phyloP scores from a whole-genome alignment of 2,113 vertebrate species.

The Salvelinus namaycush region DNA sequence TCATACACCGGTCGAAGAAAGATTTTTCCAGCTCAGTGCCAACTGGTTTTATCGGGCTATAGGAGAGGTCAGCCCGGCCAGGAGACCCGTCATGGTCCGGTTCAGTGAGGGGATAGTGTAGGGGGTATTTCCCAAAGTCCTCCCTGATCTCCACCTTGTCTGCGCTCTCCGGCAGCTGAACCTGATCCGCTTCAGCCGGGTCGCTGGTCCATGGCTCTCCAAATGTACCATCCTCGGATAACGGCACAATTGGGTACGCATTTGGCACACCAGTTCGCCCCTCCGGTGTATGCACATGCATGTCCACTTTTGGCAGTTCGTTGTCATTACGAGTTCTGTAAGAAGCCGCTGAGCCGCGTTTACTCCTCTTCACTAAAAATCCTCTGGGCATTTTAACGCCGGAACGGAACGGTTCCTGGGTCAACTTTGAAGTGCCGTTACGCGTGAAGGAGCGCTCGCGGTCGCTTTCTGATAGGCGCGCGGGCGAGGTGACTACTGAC shows the following conservation, averaged over 20 bases:
- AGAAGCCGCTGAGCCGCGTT: conserved; percentile 73
- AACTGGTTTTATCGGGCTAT: conserved; percentile 82
- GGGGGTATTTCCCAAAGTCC: conserved; percentile 46
- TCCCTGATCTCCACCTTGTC: conserved; percentile 42
- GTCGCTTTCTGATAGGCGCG: background rate
- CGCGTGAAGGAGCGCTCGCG: conserved; percentile 21
- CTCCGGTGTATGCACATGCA: conserved; percentile 18
- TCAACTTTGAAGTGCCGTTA: conserved; percentile 58
- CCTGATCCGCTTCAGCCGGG: conserved; percentile 58
- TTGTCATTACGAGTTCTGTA: conserved; percentile 75
- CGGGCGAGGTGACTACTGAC: conserved; percentile 18
- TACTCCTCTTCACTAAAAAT: conserved; percentile 90
- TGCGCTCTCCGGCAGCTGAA: conserved; percentile 60
- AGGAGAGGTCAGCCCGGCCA: conserved; percentile 50
- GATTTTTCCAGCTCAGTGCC: conserved; percentile 71
- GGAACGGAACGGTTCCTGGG: conserved; percentile 40
- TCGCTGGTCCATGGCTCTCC: conserved; percentile 59
- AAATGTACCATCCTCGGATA: conserved; percentile 30
- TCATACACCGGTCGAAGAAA: conserved; percentile 76
- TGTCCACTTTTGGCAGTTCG: conserved; percentile 22
- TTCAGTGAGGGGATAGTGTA: conserved; percentile 58
- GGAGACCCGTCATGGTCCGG: conserved; percentile 66
- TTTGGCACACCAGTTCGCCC: conserved; percentile 13
- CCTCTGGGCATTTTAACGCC: conserved; percentile 84
- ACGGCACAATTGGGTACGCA: conserved; percentile 18